These are phyloP conservation scores for Neelides folsomi DNA, from an alignment of 2,888 invertebrate species.

Conservation along the genomic window DNA sequence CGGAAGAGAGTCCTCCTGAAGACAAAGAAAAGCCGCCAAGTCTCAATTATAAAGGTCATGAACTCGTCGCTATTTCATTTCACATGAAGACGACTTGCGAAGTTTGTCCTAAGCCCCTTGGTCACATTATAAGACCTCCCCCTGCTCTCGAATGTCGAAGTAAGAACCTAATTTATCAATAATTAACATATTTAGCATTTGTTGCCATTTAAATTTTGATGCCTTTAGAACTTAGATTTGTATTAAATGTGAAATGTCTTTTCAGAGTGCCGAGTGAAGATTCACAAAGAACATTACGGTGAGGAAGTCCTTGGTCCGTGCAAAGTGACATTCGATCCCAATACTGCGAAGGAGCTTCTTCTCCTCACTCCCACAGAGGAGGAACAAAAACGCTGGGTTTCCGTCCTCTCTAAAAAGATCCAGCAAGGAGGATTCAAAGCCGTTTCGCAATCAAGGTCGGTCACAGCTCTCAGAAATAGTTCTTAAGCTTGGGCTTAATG, in stretches of 20 bases:
- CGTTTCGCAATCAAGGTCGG: constrained; percentile 31
- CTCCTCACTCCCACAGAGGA: constrained; percentile 71
- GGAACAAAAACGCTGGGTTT: constrained; percentile 87
- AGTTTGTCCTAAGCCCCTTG: constrained; percentile 89
- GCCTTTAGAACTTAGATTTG: too few species aligned
- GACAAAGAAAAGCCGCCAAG: constrained; percentile 47
- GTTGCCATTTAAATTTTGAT: too few species aligned
- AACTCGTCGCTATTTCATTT: constrained; percentile 88
- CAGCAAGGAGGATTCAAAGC: constrained; percentile 86
- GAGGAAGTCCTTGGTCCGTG: constrained; percentile 55
- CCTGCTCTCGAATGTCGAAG: constrained; percentile 93
- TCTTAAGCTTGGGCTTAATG: too few species aligned
- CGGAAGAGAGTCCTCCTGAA: constrained; percentile 36
- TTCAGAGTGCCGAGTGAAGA: constrained; percentile 85
- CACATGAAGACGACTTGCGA: constrained; percentile 98
- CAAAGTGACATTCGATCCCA: constrained; percentile 89
- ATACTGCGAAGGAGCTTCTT: constrained; percentile 82
- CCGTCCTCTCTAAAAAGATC: constrained; percentile 76
- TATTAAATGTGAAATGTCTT: constrained; percentile 3
- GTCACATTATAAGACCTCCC: constrained; percentile 96
- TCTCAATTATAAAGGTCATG: constrained; percentile 78
- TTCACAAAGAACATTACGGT: constrained; percentile 81
- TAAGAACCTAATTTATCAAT: constrained; percentile 36
- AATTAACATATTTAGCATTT: too few species aligned
- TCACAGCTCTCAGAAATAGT: not conserved